Conservation (phyloP, 2,888 invertebrate species). For the Agrotis puta region DNA sequence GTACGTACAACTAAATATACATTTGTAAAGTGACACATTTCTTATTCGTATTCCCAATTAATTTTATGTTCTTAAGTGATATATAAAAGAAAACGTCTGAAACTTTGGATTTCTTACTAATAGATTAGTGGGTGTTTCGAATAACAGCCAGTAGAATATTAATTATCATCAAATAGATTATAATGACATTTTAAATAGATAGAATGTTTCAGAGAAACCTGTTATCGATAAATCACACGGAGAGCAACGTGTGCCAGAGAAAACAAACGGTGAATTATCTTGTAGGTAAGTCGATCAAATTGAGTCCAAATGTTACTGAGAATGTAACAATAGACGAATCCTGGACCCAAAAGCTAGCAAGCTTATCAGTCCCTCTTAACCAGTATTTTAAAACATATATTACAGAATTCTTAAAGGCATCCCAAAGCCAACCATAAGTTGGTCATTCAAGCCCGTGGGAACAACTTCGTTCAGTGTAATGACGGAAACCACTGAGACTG, state of each 20-base stretch:
- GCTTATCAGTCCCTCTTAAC: neutral
- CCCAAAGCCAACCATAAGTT: constrained; percentile 70
- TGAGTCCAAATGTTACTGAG: neutral
- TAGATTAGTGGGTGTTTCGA: neutral
- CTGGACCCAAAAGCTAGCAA: neutral
- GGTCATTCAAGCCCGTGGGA: constrained; percentile 63
- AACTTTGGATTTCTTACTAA: no score
- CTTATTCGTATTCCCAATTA: no score
- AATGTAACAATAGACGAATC: neutral
- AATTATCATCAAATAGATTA: neutral
- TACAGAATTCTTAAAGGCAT: constrained; percentile 67
- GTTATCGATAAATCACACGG: constrained; percentile 64
- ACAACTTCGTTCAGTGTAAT: constrained; percentile 28
- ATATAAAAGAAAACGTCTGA: no score
- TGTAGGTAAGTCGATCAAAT: constrained; percentile 70
- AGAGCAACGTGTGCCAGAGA: constrained; percentile 46
- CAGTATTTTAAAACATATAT: neutral
- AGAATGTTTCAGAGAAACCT: constrained; percentile 60
- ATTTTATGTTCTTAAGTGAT: no score
- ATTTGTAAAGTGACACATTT: no score
- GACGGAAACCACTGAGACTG: constrained; percentile 40
- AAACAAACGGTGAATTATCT: constrained; percentile 58
- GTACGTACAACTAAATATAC: no score
- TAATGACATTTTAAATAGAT: neutral
- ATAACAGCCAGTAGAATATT: neutral